Percentiles rank a stretch among this genome's conserved stretches.
Conservation (phyloP, 2,888 invertebrate species). For the Cheilosia impressa region DNA sequence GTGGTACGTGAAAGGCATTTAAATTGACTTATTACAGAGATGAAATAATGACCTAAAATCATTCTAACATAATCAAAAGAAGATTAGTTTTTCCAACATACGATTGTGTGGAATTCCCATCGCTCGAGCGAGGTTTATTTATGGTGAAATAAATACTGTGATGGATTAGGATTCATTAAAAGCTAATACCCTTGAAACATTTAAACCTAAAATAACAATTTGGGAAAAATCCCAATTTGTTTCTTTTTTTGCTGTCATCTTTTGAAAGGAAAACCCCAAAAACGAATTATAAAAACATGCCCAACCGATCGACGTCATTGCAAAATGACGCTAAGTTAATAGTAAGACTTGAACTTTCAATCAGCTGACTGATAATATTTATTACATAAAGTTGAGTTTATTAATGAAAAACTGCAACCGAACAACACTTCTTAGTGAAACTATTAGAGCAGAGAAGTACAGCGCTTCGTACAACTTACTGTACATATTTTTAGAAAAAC, state of each 20-base stretch:
- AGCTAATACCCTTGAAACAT: neutral
- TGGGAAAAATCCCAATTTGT: conserved; percentile 10
- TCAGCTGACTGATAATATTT: no score
- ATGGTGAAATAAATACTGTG: conserved; percentile 3
- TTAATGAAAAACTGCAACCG: no score
- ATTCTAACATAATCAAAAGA: neutral
- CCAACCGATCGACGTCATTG: neutral
- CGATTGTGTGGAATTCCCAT: conserved; percentile 29
- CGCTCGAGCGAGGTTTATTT: conserved; percentile 3
- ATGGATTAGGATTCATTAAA: conserved; percentile 4
- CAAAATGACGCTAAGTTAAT: neutral
- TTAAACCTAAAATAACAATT: conserved; percentile 7
- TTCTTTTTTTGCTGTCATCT: neutral
- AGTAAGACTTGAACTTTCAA: neutral
- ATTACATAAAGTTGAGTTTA: no score
- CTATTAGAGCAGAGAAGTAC: no score
- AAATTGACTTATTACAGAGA: neutral
- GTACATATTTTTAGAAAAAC: no score
- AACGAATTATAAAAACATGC: neutral
- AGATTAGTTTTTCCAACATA: conserved; percentile 14
- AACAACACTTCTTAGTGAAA: no score
- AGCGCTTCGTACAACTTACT: no score
- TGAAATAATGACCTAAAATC: neutral
- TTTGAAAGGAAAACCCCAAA: conserved; percentile 11
- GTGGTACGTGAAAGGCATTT: conserved; percentile 13